A percentile compares a stretch with the other conserved stretches of the same genome.
Conservation (phyloP, 2,797 vertebrate genomes). For the Myripristis murdjan region DNA sequence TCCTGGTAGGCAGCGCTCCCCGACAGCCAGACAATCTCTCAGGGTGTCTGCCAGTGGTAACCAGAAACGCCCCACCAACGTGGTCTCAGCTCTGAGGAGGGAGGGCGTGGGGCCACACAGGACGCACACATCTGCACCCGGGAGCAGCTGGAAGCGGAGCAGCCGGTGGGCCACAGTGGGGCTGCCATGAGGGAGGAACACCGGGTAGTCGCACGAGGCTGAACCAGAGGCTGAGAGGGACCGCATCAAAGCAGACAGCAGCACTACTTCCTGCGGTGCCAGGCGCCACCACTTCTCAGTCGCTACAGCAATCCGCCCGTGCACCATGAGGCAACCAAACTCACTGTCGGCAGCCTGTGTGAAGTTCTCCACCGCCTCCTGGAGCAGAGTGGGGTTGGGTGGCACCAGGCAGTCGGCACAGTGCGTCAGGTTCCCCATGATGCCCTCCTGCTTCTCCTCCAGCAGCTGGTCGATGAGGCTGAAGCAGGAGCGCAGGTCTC, state of each 20-base stretch:
- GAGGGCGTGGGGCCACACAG: conserved; percentile 92
- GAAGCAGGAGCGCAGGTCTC: conserved; percentile 91
- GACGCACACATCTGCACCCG: conserved; percentile 87
- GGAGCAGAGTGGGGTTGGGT: conserved; percentile 82
- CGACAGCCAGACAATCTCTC: conserved; percentile 83
- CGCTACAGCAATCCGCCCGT: conserved; percentile 85
- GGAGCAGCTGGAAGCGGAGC: conserved; percentile 90
- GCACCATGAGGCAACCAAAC: conserved; percentile 89
- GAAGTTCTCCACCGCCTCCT: conserved; percentile 88
- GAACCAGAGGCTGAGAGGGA: conserved; percentile 83
- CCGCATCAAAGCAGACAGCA: conserved; percentile 87
- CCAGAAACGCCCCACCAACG: conserved; percentile 89
- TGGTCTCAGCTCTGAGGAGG: conserved; percentile 84
- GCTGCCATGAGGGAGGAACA: conserved; percentile 94
- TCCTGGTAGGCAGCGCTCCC: conserved; percentile 80
- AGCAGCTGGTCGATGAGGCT: conserved; percentile 90
- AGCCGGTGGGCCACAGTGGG: conserved; percentile 93
- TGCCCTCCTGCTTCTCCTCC: conserved; percentile 81
- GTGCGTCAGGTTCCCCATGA: conserved; percentile 90
- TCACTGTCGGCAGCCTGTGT: conserved; percentile 87
- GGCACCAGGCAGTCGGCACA: conserved; percentile 89
- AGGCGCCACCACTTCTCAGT: conserved; percentile 95
- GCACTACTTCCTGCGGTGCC: conserved; percentile 88
- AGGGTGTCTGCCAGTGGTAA: conserved; percentile 87
- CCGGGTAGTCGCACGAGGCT: conserved; percentile 89